Conservation (phyloP, 2,888 invertebrate genomes). For the Serrognathus titanus region DNA sequence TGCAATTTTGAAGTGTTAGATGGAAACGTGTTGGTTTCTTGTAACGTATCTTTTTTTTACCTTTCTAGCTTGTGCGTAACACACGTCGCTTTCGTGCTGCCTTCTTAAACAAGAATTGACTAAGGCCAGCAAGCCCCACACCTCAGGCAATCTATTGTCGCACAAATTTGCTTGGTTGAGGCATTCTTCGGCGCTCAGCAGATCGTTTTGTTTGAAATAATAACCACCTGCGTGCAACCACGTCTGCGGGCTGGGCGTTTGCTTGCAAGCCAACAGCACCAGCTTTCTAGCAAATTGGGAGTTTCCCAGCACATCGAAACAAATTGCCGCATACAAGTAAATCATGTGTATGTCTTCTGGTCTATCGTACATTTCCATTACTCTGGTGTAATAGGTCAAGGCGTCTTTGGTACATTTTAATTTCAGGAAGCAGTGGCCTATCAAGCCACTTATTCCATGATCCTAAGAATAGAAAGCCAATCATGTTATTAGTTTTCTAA, state of each 20-base stretch:
- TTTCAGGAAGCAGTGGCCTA: slow-evolving; percentile 39
- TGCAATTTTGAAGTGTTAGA: too few relatives aligned
- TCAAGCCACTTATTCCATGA: slow-evolving; percentile 36
- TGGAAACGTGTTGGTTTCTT: too few relatives aligned
- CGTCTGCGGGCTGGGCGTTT: slow-evolving; percentile 40
- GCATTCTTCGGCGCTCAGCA: slow-evolving; percentile 45
- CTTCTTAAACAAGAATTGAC: slow-evolving; percentile 41
- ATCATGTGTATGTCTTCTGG: slow-evolving; percentile 42
- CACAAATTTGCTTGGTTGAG: slow-evolving; percentile 42
- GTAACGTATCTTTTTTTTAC: too few relatives aligned
- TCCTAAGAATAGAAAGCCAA: slow-evolving; percentile 35
- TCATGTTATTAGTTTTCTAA: too few relatives aligned
- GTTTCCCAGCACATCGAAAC: slow-evolving; percentile 32
- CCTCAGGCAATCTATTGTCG: slow-evolving; percentile 41
- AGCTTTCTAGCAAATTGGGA: slow-evolving; percentile 39
- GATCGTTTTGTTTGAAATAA: slow-evolving; percentile 39
- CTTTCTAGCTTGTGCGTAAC: slow-evolving; percentile 41
- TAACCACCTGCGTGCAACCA: slow-evolving; percentile 37
- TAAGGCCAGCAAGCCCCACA: slow-evolving; percentile 44
- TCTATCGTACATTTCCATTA: slow-evolving; percentile 36
- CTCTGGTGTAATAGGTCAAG: slow-evolving; percentile 35
- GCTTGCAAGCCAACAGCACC: slow-evolving; percentile 40
- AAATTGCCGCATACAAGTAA: slow-evolving; percentile 36
- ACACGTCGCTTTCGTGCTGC: slow-evolving; percentile 40
- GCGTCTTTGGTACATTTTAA: slow-evolving; percentile 33